Base-by-base conservation (phyloP, 2,888 invertebrate genomes). In the Xylota segnis region DNA sequence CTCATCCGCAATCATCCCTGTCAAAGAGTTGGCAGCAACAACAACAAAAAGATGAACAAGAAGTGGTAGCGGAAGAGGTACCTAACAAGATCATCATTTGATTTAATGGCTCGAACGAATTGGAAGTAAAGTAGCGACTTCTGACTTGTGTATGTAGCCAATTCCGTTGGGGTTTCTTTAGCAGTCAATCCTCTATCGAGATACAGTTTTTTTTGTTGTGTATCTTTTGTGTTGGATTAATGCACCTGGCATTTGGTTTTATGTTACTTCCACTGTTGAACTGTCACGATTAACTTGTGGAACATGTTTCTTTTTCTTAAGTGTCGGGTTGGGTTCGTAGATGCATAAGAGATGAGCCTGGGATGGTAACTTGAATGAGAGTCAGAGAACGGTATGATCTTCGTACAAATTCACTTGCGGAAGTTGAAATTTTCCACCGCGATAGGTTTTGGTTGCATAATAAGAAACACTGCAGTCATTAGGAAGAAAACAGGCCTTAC, bases 11-110 rank as follows among this genome's bases (percentile, higher is more conserved):
- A 61, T 78, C 71, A 83, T 75, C 74, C 81, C 68, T 81, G 66
- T 75, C 58, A 76, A 71, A 14, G 10, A 18, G 18, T 14, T 47
- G 6, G 43, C 10, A 14, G 27, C 40, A 29, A 43, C 58, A 16
- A 37, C 18, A 23, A 10, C 9, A 27, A 47, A 29, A 43, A 66
- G 37, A 23, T 40, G 43, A 59, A 54, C 52, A 45, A 16, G 56
- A 32, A 54, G 65, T 32, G 7, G 47, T 7, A 52, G 56, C 10
- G 45, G 52, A 72, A 45, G 61, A 14, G 0, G 43, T 43, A 43
- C 43, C n/a, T 50, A 83, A 78, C 74, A 56, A 74, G 83, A 83
- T 78, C 54, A 56, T 65, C 74, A 37, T 74, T 74, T 74, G 71
- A 68, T 32, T 78, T 78, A 78, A 83, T 68, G 68, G 72, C 50